Percentiles rank a stretch among this genome's conserved stretches.
These are phyloP conservation scores for Tenthredo livida DNA, from an alignment of 2,888 invertebrate genomes.

Conservation along the genomic window DNA sequence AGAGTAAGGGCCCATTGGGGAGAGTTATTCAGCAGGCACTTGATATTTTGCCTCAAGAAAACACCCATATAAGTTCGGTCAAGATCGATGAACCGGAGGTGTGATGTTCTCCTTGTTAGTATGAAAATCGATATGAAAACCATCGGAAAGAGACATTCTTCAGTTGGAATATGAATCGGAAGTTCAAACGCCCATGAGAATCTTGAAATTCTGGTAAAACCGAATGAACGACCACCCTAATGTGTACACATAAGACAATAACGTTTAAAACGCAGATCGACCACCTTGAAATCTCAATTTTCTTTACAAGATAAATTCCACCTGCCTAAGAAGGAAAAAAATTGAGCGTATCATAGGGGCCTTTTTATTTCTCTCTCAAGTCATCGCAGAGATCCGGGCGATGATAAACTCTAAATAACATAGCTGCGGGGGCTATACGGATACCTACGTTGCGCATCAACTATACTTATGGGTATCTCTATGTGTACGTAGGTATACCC, in stretches of 20 bases:
- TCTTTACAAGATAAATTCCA: conserved; percentile 5
- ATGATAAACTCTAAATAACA: conserved; percentile 39
- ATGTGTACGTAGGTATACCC: background rate
- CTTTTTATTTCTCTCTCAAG: conserved; percentile 59
- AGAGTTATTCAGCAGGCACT: too few species aligned
- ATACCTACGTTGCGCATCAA: background rate
- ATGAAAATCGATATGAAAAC: background rate
- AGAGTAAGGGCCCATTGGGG: too few species aligned
- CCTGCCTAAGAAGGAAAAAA: conserved; percentile 26
- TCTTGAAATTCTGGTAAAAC: too few species aligned
- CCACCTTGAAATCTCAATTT: conserved; percentile 32
- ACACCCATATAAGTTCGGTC: too few species aligned
- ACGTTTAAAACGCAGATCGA: background rate
- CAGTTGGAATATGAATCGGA: background rate
- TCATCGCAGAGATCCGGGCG: conserved; percentile 23
- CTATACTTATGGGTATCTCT: background rate
- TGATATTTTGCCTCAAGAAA: too few species aligned
- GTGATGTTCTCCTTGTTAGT: too few species aligned
- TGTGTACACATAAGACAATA: background rate
- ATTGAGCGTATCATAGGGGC: conserved; percentile 58
- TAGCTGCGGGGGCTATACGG: conserved; percentile 18
- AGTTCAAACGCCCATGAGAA: too few species aligned
- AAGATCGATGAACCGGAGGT: too few species aligned
- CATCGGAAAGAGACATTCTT: background rate
- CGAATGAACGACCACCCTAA: too few species aligned